phyloP scores from a whole-genome alignment of 1,140 invertebrate species.

The Bombus soroeensis region DNA sequence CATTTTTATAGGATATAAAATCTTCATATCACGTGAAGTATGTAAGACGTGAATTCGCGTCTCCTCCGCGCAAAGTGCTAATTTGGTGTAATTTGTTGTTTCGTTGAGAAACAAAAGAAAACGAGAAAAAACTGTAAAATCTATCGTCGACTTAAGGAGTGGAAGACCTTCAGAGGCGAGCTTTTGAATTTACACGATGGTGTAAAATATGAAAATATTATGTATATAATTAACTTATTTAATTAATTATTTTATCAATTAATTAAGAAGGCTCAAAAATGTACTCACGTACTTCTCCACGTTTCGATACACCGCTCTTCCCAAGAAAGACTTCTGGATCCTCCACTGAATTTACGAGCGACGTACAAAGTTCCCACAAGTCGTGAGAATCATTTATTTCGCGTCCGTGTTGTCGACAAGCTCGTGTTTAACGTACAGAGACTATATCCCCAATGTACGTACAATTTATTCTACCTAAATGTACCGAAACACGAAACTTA shows the following conservation, averaged over 20 bases:
- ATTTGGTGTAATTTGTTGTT: conserved; percentile 2
- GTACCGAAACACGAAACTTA: not conserved
- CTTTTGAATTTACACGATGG: conserved; percentile 25
- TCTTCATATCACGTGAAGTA: too few relatives aligned
- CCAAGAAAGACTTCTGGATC: too few relatives aligned
- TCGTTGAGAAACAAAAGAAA: conserved; percentile 8
- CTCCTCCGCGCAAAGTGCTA: too few relatives aligned
- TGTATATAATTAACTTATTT: too few relatives aligned
- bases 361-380: conserved; percentile 39
- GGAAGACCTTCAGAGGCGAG: conserved; percentile 10
- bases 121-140: conserved; percentile 3
- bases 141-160: conserved; percentile 12
- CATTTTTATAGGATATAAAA: too few relatives aligned
- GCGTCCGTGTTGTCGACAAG: not conserved
- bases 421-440: not conserved
- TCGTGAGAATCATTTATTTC: conserved; percentile 43
- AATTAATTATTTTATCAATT: too few relatives aligned
- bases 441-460: not conserved
- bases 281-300: too few relatives aligned
- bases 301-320: too few relatives aligned
- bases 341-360: conserved; percentile 1
- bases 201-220: too few relatives aligned
- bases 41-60: too few relatives aligned
- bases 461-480: not conserved
- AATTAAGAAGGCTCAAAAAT: too few relatives aligned